Evolutionary conservation across 2,113 vertebrate species (phyloP).

Genomic region (Prionailurus bengalensis): DNA sequence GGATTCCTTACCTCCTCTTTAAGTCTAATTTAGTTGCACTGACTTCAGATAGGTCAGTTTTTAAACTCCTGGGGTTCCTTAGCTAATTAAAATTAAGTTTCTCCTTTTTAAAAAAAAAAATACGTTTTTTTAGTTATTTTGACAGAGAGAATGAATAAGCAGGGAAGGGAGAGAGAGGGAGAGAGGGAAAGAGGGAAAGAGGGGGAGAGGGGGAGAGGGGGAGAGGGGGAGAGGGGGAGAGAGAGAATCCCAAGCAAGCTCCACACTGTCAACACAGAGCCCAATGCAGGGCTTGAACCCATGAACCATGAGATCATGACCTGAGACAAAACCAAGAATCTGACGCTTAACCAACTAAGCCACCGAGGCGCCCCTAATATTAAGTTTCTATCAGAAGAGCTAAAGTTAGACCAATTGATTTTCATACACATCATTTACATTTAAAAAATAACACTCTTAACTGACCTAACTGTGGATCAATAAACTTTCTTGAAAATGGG

Average conservation of each 20-base stretch:
- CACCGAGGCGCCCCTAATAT: too few relatives aligned
- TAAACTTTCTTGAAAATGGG: neutral
- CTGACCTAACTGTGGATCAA: neutral
- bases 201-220: rapidly evolving
- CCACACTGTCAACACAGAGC: too few relatives aligned
- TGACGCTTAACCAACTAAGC: too few relatives aligned
- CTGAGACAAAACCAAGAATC: too few relatives aligned
- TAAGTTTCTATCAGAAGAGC: neutral
- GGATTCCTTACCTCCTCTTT: neutral
- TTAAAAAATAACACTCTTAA: slow-evolving; percentile 21
- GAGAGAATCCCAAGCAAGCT: too few relatives aligned
- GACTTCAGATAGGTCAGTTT: neutral
- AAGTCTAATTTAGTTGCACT: neutral
- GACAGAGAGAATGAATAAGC: too few relatives aligned
- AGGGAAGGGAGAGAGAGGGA: too few relatives aligned
- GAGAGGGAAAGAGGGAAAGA: too few relatives aligned
- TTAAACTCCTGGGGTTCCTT: neutral
- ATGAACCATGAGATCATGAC: too few relatives aligned
- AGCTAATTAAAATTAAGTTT: neutral
- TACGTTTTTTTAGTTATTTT: too few relatives aligned
- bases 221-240: too few relatives aligned
- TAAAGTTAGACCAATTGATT: neutral
- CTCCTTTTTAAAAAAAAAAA: neutral
- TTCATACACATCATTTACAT: neutral
- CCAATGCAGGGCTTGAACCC: too few relatives aligned